phyloP scores from a whole-genome alignment of 2,797 vertebrate genomes.

The Silurus aristotelis region DNA sequence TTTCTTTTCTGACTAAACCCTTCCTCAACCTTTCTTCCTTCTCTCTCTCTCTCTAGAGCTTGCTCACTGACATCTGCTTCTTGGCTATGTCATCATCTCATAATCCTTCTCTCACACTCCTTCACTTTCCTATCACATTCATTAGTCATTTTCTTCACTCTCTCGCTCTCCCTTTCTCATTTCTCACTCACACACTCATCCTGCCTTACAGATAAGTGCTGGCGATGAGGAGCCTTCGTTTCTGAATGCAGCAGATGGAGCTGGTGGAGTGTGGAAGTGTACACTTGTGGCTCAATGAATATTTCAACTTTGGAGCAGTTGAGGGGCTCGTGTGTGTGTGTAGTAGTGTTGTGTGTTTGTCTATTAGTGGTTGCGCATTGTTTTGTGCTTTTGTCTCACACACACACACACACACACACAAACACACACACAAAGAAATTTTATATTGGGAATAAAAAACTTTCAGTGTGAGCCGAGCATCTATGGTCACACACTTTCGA shows the following conservation, averaged over 20 bases:
- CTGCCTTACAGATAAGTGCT: constrained; percentile 7
- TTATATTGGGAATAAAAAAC: not conserved
- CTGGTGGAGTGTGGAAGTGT: constrained; percentile 25
- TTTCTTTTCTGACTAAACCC: constrained; percentile 44
- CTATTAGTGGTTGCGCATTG: constrained; percentile 15
- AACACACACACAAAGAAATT: not conserved
- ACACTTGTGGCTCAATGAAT: constrained; percentile 33
- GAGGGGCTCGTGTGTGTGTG: constrained; percentile 1
- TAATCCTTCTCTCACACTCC: constrained; percentile 22
- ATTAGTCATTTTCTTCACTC: constrained; percentile 22
- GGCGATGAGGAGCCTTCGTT: not conserved
- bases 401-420: not conserved
- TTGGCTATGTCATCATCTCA: constrained; percentile 20
- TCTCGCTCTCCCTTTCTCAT: not conserved
- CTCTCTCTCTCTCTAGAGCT: not conserved
- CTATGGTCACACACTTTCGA: constrained; percentile 19
- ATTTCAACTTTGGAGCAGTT: constrained; percentile 28
- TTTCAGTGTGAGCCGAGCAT: too few relatives aligned
- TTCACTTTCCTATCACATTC: not conserved
- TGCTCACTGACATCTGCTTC: constrained; percentile 8
- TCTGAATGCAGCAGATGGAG: constrained; percentile 32
- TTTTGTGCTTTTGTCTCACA: constrained; percentile 24
- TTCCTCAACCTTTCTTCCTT: not conserved
- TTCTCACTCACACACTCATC: constrained; percentile 33
- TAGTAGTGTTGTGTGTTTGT: constrained; percentile 9